Percentiles rank a stretch among this genome's conserved stretches.
Evolutionary conservation across 2,113 vertebrate species (phyloP).

Genomic region (Bagarius yarrelli): DNA sequence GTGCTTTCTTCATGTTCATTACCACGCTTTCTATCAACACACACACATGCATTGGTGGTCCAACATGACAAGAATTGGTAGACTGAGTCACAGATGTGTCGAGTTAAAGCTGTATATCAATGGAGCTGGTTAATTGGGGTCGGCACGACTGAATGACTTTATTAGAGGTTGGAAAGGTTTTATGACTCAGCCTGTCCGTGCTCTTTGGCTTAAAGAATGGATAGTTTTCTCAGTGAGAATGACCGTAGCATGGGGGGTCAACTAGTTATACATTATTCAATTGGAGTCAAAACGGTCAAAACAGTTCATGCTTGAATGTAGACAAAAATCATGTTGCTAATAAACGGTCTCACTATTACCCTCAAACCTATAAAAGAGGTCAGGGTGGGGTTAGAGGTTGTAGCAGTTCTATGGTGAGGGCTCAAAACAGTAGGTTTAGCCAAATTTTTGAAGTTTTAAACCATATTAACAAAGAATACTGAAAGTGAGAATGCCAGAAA

Average conservation of each 20-base stretch:
- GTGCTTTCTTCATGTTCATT: background rate
- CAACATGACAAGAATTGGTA: background rate
- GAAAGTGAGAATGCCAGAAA: background rate
- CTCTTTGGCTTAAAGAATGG: conserved; percentile 63
- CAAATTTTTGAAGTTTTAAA: conserved; percentile 20
- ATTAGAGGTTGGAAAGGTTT: conserved; percentile 63
- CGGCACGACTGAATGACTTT: conserved; percentile 61
- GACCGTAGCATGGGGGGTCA: conserved; percentile 42
- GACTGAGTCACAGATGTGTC: background rate
- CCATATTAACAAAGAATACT: conserved; percentile 8
- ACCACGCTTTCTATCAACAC: background rate
- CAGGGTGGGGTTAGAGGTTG: background rate
- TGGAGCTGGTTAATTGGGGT: conserved; percentile 57
- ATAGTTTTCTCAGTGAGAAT: conserved; percentile 56
- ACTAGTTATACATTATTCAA: conserved; percentile 35
- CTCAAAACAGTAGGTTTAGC: background rate
- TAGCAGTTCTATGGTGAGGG: too few relatives aligned
- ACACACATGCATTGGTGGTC: background rate
- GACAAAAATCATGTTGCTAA: background rate
- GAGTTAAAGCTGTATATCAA: conserved; percentile 19
- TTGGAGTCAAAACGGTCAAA: background rate
- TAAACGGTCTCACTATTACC: background rate
- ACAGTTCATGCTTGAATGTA: background rate
- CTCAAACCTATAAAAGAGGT: background rate
- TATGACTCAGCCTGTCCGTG: conserved; percentile 65